Evolutionary conservation across 1,140 invertebrate species (phyloP).

Genomic region (Druon quercuslanigerum): DNA sequence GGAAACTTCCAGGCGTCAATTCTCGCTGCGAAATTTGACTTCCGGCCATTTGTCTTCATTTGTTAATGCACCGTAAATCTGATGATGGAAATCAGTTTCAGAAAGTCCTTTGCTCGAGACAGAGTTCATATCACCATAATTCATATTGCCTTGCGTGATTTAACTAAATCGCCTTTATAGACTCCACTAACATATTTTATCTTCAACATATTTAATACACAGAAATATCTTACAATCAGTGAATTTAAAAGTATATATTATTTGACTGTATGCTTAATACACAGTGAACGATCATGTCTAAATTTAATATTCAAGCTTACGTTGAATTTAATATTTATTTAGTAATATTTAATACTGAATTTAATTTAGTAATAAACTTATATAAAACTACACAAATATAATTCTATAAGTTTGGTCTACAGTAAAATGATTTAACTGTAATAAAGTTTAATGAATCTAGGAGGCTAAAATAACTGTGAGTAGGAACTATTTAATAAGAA

Average conservation of each 20-base stretch:
- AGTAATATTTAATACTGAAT: too few relatives aligned
- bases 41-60: conserved; percentile 7
- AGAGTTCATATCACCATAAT: background rate
- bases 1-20: background rate
- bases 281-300: too few relatives aligned
- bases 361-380: too few relatives aligned
- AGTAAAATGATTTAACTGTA: background rate
- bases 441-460: background rate
- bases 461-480: background rate
- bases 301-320: too few relatives aligned
- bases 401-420: background rate
- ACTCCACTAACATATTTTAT: too few relatives aligned
- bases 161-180: background rate
- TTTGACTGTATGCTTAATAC: too few relatives aligned
- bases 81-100: background rate
- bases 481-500: background rate
- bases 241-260: too few relatives aligned
- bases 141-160: conserved; percentile 1
- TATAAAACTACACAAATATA: too few relatives aligned
- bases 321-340: too few relatives aligned
- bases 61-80: background rate
- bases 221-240: too few relatives aligned
- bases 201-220: too few relatives aligned
- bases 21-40: background rate
- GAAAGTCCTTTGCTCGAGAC: background rate